phyloP scores from a whole-genome alignment of 1,140 invertebrate genomes.

The Hyles vespertilio region DNA sequence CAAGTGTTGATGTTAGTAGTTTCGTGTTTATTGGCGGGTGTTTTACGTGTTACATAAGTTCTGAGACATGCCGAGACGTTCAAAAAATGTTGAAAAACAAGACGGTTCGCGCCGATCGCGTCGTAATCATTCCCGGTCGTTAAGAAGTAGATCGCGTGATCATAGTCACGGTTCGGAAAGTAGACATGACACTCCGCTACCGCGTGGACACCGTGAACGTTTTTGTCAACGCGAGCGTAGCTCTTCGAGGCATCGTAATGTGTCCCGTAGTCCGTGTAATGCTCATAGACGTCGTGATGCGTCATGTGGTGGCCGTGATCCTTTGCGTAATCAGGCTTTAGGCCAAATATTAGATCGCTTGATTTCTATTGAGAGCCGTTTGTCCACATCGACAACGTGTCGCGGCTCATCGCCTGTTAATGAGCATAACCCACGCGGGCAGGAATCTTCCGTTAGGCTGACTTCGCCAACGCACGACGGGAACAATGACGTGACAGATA shows the following conservation, averaged over 20 bases:
- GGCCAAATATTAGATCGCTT: too few relatives aligned
- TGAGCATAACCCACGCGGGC: neutral
- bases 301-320: constrained; percentile 2
- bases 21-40: too few relatives aligned
- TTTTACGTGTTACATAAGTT: too few relatives aligned
- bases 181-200: neutral
- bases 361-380: constrained; percentile 7
- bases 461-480: neutral
- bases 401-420: neutral
- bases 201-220: constrained; percentile 6
- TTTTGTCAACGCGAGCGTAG: constrained; percentile 8
- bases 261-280: neutral
- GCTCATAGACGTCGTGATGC: constrained; percentile 4
- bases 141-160: too few relatives aligned
- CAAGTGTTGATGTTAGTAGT: too few relatives aligned
- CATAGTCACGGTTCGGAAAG: too few relatives aligned
- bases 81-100: too few relatives aligned
- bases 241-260: constrained; percentile 1
- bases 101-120: too few relatives aligned
- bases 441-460: neutral
- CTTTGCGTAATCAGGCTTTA: too few relatives aligned
- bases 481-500: constrained; percentile 4
- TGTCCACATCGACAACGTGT: constrained; percentile 1
- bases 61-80: too few relatives aligned
- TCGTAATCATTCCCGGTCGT: too few relatives aligned